Evolutionary conservation across 37 sponge, comb jelly and placozoan species (phyloP), one percentile per base, ranked within the genome.

Genomic region (Axinella damicornis): DNA sequence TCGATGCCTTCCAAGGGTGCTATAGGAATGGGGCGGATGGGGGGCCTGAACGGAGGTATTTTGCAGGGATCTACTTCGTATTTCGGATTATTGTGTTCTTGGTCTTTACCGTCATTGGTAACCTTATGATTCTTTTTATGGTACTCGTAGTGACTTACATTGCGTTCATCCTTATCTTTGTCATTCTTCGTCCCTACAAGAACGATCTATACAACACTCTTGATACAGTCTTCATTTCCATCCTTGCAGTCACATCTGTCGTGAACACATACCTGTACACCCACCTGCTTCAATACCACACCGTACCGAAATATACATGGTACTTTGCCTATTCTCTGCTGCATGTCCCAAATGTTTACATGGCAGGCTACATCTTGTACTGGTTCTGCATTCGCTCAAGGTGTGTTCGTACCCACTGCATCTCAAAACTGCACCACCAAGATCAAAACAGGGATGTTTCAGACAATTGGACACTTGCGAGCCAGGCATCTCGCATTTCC

Each of bases 1-100:
- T 87, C 34, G 88, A 87, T 52, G 72, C 88, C 16, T 87, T 87
- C 63, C 80, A 87, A 54, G 88, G 88, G 12, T 81, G 59, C 61
- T 87, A 74, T 69, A 87, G 74, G 32, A 37, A 80, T 55, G 82
- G 84, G 14, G 65, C 56, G 2, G 46, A 74, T 16, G 67, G 69
- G 65, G 34, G 40, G 57, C 73, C 75, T 54, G 88, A 87, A 6
- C 46, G 72, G 21, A 40, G 88, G 20, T 80, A 35, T 38, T 87
- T 87, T 74, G 73, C 88, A 21, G 81, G 75, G 13, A 20, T 81
- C 33, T 87, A 87, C 69, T 80, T 87, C 59, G 0, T 87, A 34
- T 80, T 74, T 25, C 39, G 88, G 21, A 75, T 87, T 0, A 27
- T 81, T 40, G 61, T 79, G 9, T 53, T 73, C 30, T 28, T 62